Percentiles rank a stretch among this genome's conserved stretches.
phyloP scores from a whole-genome alignment of 92 coral and sea anemone species.

The Hydrozoanthus gracilis region DNA sequence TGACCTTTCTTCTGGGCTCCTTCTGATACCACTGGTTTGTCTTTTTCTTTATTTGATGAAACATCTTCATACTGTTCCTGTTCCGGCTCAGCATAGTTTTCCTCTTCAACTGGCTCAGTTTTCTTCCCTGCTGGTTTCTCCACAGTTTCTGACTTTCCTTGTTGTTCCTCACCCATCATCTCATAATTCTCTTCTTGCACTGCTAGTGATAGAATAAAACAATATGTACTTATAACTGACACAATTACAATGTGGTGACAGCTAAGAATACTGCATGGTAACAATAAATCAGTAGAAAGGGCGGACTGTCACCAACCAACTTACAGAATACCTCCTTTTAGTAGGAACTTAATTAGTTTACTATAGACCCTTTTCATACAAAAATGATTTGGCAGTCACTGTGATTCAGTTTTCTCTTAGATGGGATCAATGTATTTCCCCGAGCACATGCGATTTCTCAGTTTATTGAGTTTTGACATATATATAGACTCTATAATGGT shows the following conservation, averaged over 20 bases:
- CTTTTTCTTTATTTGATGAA: neutral
- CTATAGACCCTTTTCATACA: neutral
- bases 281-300: neutral
- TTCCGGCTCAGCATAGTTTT: constrained; percentile 41
- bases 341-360: neutral
- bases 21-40: neutral
- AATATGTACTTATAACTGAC: neutral
- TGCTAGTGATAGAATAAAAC: neutral
- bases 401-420: too few relatives aligned
- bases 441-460: neutral
- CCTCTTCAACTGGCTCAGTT: neutral
- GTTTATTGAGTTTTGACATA: too few relatives aligned
- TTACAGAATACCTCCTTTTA: neutral
- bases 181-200: constrained; percentile 17
- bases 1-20: neutral
- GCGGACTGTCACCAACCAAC: neutral
- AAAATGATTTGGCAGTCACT: too few relatives aligned
- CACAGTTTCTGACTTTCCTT: neutral
- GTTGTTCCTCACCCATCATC: constrained; percentile 2
- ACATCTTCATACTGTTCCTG: constrained; percentile 13
- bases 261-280: neutral
- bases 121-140: neutral
- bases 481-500: too few relatives aligned
- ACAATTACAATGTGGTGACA: neutral
- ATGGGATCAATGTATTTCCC: too few relatives aligned